Conservation (phyloP, 1,140 invertebrate genomes). For the Palaemon carinicauda region DNA sequence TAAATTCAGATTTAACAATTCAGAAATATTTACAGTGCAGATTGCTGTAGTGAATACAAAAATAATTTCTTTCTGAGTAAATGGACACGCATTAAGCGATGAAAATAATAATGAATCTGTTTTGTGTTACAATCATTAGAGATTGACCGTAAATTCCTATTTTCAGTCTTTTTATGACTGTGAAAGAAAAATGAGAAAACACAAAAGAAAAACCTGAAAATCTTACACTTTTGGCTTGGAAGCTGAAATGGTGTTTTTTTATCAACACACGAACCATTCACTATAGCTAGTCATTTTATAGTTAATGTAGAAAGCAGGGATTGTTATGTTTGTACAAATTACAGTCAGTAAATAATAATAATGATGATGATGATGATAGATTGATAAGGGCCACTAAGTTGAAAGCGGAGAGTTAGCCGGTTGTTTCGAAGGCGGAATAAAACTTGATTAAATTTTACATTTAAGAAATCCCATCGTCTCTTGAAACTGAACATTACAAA, state of each 20-base stretch:
- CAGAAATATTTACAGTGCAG: too few relatives aligned
- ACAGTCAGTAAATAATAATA: background rate
- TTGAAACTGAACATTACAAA: background rate
- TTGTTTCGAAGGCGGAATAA: background rate
- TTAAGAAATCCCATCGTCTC: too few relatives aligned
- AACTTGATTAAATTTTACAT: too few relatives aligned
- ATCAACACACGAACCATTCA: constrained; percentile 11
- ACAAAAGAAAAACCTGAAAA: too few relatives aligned
- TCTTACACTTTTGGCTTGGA: background rate
- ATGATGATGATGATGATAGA: background rate
- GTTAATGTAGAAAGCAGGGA: constrained; percentile 47
- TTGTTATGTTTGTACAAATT: constrained; percentile 54
- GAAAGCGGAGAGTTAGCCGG: background rate
- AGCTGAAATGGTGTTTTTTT: background rate
- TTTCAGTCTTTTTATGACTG: too few relatives aligned
- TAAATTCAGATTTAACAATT: too few relatives aligned
- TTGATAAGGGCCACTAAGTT: background rate
- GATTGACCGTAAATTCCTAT: too few relatives aligned
- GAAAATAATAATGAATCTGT: too few relatives aligned
- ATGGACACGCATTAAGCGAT: too few relatives aligned
- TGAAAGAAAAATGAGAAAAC: too few relatives aligned
- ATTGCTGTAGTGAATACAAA: background rate
- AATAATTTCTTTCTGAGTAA: too few relatives aligned
- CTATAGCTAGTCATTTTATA: constrained; percentile 52
- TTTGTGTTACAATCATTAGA: too few relatives aligned